A percentile compares a stretch with the other conserved stretches of the same genome.
Conservation (phyloP, 2,888 invertebrate genomes). For the Tillus elongatus region DNA sequence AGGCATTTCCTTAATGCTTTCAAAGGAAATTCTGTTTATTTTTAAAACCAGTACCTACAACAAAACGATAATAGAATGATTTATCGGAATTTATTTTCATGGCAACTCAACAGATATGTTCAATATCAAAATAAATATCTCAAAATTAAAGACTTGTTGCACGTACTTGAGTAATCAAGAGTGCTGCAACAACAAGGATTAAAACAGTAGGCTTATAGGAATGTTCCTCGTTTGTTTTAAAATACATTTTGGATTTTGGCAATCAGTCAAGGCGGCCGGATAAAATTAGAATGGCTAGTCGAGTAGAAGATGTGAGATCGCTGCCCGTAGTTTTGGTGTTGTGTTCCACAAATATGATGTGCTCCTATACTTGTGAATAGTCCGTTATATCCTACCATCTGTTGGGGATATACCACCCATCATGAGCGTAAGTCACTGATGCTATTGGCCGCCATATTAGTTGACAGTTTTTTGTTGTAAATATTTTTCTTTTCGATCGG, state of each 20-base stretch:
- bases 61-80: no score
- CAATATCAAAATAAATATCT: no score
- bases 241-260: conserved; percentile 24
- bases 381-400: background rate
- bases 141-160: no score
- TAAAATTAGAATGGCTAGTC: conserved; percentile 23
- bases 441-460: background rate
- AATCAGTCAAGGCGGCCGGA: conserved; percentile 23
- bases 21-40: no score
- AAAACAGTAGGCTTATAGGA: no score
- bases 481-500: no score
- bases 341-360: conserved; percentile 16
- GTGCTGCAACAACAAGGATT: no score
- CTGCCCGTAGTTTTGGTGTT: conserved; percentile 19
- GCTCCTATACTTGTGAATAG: background rate
- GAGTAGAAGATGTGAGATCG: conserved; percentile 20
- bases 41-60: no score
- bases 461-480: background rate
- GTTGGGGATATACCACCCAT: background rate
- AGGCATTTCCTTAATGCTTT: no score
- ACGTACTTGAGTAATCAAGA: no score
- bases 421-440: conserved; percentile 7
- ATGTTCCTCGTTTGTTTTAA: conserved; percentile 16
- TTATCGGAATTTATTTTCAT: no score
- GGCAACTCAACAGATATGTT: no score